phyloP scores from a whole-genome alignment of 2,888 invertebrate genomes.

The Orchesellides sinensis region DNA sequence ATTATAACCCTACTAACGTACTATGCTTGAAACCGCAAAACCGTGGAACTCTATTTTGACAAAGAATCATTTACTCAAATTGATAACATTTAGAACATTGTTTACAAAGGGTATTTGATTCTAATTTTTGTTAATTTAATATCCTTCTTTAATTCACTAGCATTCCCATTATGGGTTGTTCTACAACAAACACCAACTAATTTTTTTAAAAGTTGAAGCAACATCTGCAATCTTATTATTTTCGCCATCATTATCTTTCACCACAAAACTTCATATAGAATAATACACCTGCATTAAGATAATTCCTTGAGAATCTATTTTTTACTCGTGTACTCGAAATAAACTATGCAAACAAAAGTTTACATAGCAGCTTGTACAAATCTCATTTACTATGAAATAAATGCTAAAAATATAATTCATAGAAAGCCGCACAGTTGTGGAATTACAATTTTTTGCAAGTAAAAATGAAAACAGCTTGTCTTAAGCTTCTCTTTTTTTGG shows the following conservation, averaged over 20 bases:
- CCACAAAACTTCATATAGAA: slow-evolving; percentile 8
- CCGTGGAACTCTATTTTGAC: no score
- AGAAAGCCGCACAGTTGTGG: slow-evolving; percentile 3
- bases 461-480: background rate
- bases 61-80: no score
- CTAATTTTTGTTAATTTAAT: slow-evolving; percentile 20
- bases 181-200: slow-evolving; percentile 25
- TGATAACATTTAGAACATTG: no score
- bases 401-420: no score
- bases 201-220: slow-evolving; percentile 17
- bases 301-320: no score
- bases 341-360: no score
- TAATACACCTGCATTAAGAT: background rate
- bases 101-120: background rate
- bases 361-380: no score
- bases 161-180: background rate
- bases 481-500: background rate
- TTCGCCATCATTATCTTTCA: slow-evolving; percentile 14
- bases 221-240: slow-evolving; percentile 1
- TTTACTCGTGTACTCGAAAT: no score
- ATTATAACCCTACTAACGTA: no score
- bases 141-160: slow-evolving; percentile 18
- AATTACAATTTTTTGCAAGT: background rate
- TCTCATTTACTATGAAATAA: no score
- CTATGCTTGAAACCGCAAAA: no score